Base-by-base conservation (phyloP, 2,797 vertebrate genomes). In the Nannoperca obscura region DNA sequence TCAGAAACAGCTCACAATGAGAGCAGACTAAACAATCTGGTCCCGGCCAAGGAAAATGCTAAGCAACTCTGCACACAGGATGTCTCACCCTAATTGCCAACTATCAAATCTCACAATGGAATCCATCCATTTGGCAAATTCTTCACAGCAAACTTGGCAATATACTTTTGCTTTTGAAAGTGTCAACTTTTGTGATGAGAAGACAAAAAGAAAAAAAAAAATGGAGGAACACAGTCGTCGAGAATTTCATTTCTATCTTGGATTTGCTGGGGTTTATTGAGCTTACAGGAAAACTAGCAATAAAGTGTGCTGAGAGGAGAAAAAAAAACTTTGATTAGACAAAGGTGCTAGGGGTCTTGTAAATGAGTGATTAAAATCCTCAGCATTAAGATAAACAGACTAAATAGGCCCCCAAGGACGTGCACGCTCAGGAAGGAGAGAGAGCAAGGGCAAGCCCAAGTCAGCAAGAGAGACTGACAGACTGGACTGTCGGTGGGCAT, bases 1-100 rank as follows among this genome's bases (percentile, higher is more conserved):
- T 95, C 95, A 95, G 95, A 96, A 97, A 96, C 95, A 92, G 94
- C 90, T 95, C 96, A 96, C 96, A 96, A 95, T 94, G 95, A 96
- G 94, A 96, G 94, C 94, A 99, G 97, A 98, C 96, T 97, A 99
- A 98, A 98, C 96, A 97, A 97, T 96, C 95, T 89, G 90, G 94
- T 93, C 85, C 85, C 93, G 84, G 96, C 95, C 96, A 95, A 93
- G 94, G 88, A 96, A 96, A 97, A 95, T 93, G 95, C 95, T 96
- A 97, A 97, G 96, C 95, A 97, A 95, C 92, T 95, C 95, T 86
- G 95, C 93, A 93, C 93, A 95, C 93, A 96, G 95, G 93, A 96
- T 96, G 94, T 96, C 95, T 96, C 91, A 93, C 91, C 91, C 94
- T 94, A 97, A 96, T 93, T 96, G 80, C 86, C 94, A 96, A 95